Conservation (phyloP, 2,797 vertebrate genomes). For the Rhodeus uyekii region DNA sequence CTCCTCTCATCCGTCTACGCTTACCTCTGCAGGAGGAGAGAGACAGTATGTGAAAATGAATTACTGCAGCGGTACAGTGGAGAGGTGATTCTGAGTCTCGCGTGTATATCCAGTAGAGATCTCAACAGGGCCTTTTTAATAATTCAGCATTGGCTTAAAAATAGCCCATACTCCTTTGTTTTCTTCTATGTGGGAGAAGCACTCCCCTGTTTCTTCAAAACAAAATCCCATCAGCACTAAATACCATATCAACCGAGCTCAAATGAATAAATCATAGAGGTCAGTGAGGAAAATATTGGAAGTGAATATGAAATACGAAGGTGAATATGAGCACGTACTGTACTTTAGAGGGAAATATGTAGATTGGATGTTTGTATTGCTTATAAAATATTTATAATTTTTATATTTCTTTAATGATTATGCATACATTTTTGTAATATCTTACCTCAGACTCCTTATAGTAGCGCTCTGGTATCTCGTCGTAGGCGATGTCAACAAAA, state of each 20-base stretch:
- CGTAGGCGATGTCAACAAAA: constrained; percentile 91
- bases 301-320: not conserved
- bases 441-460: constrained; percentile 96
- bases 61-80: constrained; percentile 4
- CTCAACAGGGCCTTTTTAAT: constrained; percentile 30
- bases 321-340: not conserved
- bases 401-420: not conserved
- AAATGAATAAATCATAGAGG: constrained; percentile 17
- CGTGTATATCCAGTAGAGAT: not conserved
- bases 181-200: constrained; percentile 14
- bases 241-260: constrained; percentile 10
- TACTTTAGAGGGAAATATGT: not conserved
- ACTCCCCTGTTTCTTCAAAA: constrained; percentile 7
- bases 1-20: constrained; percentile 24
- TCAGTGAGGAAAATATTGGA: not conserved
- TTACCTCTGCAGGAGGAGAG: constrained; percentile 12
- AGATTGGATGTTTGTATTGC: not conserved
- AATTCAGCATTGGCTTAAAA: constrained; percentile 30
- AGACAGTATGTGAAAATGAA: constrained; percentile 16
- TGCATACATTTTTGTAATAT: not conserved
- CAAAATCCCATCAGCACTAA: not conserved
- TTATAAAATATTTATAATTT: not conserved
- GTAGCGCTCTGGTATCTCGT: constrained; percentile 91
- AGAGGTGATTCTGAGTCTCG: constrained; percentile 12
- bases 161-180: constrained; percentile 54